Evolutionary conservation across 2,113 vertebrate genomes (phyloP).

Genomic region (Amphiprion ocellaris): DNA sequence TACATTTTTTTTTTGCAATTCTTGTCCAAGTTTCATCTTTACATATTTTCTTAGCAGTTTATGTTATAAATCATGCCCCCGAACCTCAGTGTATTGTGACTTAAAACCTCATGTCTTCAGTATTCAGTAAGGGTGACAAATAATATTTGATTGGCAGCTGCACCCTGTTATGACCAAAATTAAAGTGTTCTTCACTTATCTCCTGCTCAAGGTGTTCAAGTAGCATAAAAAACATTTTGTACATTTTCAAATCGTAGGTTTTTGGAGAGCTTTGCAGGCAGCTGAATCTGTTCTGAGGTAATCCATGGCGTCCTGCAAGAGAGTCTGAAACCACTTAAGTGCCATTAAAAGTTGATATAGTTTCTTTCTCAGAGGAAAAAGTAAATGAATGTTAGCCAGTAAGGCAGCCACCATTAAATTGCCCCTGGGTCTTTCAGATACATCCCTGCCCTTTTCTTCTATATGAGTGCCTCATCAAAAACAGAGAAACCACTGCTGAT

Average conservation of each 20-base stretch:
- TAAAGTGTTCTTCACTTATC: not conserved
- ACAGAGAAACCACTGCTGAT: not conserved
- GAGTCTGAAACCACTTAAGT: not conserved
- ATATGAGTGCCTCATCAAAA: not conserved
- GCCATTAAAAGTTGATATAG: not conserved
- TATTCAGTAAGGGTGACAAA: too few relatives aligned
- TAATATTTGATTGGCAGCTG: too few relatives aligned
- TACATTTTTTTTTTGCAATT: too few relatives aligned
- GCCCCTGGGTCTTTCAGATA: not conserved
- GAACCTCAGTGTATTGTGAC: too few relatives aligned
- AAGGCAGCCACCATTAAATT: not conserved
- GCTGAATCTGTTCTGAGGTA: not conserved
- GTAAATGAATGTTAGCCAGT: not conserved
- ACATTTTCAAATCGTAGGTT: not conserved
- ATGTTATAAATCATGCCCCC: too few relatives aligned
- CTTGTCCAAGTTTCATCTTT: too few relatives aligned
- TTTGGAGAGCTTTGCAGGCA: conserved; percentile 1
- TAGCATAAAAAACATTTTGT: not conserved
- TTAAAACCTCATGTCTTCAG: not conserved
- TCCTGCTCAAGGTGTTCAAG: not conserved
- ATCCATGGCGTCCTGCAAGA: not conserved
- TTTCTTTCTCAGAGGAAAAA: not conserved
- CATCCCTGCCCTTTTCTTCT: not conserved
- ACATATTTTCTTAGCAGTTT: too few relatives aligned
- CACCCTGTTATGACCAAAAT: not conserved